Evolutionary conservation across 2,797 vertebrate species (phyloP), one percentile per base, ranked within the genome.

Genomic region (Halcyon leucocephala): DNA sequence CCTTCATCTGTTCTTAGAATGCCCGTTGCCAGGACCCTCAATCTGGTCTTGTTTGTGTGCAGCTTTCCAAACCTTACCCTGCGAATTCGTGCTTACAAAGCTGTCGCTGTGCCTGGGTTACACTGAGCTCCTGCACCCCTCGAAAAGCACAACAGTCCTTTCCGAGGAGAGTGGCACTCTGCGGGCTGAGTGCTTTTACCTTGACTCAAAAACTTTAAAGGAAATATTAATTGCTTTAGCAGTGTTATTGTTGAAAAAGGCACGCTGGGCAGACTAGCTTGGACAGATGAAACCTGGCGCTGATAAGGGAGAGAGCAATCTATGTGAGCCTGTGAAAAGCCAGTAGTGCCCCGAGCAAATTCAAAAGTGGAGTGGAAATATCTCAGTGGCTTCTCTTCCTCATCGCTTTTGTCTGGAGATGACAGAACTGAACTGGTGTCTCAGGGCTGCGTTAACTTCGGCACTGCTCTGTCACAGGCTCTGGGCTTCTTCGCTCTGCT

Each of bases 221-320:
- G 49, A 94, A 86, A 90, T 71, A 77, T 94, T 97, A 96, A 95
- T 95, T 97, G 67, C 89, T 95, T 96, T 90, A 85, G 69, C 69
- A 87, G 60, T 62, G 58, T 69, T 85, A 28, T n/a, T 95, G 71
- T 87, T 58, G 55, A 46, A 85, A 65, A 87, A 93, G 55, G 74
- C 82, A 69, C 4, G 12, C 66, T 0, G 12, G 48, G 64, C 51
- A 54, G 66, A 35, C 21, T 35, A 57, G 58, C 85, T 93, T 7
- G 1, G 55, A 79, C 82, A 80, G 89, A 66, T n/a, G 89, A 91
- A 64, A 62, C 60, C 66, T 80, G 70, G 29, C 70, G 70, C 89
- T 94, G 89, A 84, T 88, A 85, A 95, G 52, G 60, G 39, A 82
- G 81, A 85, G 37, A 82, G 37, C 57, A 58, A 93, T 89, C 74